Evolutionary conservation across 2,888 invertebrate genomes (phyloP).

Genomic region (Pherbina coryleti): DNA sequence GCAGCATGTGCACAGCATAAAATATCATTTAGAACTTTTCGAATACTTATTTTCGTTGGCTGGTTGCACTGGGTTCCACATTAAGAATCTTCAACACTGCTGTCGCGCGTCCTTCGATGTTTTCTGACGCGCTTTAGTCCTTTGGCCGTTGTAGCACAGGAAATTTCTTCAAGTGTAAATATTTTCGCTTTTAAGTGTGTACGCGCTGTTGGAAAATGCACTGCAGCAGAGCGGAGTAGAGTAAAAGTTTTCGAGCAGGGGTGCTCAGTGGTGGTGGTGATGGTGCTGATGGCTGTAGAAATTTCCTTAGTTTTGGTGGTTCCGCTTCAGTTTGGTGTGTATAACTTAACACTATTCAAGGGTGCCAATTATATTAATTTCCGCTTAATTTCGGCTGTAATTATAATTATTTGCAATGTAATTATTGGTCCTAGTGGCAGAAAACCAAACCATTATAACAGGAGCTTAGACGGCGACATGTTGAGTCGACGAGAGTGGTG

Average conservation of each 20-base stretch:
- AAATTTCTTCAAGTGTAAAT: conserved; percentile 26
- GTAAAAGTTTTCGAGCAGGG: too few species aligned
- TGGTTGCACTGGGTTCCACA: background rate
- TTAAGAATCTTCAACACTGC: background rate
- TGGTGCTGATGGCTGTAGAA: too few species aligned
- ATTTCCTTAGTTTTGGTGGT: background rate
- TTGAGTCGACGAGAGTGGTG: background rate
- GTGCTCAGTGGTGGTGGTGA: too few species aligned
- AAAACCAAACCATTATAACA: background rate
- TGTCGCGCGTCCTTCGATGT: background rate
- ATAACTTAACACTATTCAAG: background rate
- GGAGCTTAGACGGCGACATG: background rate
- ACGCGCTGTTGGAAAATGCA: too few species aligned
- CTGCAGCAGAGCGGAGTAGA: too few species aligned
- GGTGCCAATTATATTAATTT: conserved; percentile 30
- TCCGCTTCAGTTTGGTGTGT: background rate
- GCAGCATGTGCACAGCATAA: conserved; percentile 23
- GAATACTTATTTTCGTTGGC: background rate
- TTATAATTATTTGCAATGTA: conserved; percentile 37
- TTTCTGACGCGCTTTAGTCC: background rate
- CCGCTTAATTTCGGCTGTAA: conserved; percentile 28
- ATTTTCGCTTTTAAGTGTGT: conserved; percentile 16
- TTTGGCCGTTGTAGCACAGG: background rate
- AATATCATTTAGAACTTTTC: conserved; percentile 16
- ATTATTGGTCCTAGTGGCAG: conserved; percentile 14